These are phyloP conservation scores for Periophthalmodon schlosseri DNA, from an alignment of 2,113 vertebrate genomes.

Conservation along the genomic window DNA sequence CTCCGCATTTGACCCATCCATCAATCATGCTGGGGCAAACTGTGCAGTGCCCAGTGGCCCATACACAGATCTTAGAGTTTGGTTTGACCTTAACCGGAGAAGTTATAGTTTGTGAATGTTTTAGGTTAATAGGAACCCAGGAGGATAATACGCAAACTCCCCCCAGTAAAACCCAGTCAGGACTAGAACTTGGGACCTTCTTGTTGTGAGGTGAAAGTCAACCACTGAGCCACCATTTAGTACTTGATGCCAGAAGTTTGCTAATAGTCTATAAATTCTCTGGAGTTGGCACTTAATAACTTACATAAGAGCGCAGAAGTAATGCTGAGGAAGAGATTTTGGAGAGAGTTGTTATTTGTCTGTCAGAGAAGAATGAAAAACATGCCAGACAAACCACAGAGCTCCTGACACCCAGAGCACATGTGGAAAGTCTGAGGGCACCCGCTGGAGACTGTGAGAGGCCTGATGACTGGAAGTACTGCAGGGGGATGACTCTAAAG, in stretches of 20 bases:
- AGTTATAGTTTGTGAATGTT: too few relatives aligned
- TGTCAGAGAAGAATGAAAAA: conserved; percentile 49
- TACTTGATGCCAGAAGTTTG: background rate
- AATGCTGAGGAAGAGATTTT: conserved; percentile 32
- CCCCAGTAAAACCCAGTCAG: too few relatives aligned
- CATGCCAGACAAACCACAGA: conserved; percentile 37
- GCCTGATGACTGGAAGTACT: background rate
- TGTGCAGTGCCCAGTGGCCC: too few relatives aligned
- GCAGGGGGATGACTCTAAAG: background rate
- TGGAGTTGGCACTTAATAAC: background rate
- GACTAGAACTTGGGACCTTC: too few relatives aligned
- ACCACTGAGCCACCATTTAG: background rate
- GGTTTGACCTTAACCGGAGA: too few relatives aligned
- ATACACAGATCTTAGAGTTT: too few relatives aligned
- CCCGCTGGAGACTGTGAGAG: background rate
- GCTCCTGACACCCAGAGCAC: conserved; percentile 19
- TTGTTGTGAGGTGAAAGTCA: too few relatives aligned
- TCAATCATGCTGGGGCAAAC: too few relatives aligned
- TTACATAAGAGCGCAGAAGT: conserved; percentile 24
- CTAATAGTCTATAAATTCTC: conserved; percentile 4
- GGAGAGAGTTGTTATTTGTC: conserved; percentile 31
- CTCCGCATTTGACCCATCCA: too few relatives aligned
- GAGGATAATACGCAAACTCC: too few relatives aligned
- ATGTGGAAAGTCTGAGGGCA: conserved; percentile 48
- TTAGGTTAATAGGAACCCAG: too few relatives aligned